A percentile compares a stretch with the other conserved stretches of the same genome.
Conservation (phyloP, 2,888 invertebrate genomes). For the Oligia fasciuncula region DNA sequence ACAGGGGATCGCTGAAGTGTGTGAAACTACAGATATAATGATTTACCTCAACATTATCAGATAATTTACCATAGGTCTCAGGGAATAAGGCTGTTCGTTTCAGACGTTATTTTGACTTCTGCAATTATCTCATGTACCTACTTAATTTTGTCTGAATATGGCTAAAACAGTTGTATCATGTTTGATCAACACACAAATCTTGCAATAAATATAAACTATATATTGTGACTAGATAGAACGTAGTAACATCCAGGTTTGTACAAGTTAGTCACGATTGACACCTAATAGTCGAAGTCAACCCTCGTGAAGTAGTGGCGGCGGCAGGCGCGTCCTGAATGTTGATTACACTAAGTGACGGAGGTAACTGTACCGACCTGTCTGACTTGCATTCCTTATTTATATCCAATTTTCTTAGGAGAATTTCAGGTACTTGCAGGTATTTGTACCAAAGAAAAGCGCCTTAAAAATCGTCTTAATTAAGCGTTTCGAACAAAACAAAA, state of each 20-base stretch:
- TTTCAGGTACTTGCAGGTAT: background rate
- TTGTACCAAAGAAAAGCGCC: background rate
- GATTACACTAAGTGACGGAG: conserved; percentile 37
- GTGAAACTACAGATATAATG: background rate
- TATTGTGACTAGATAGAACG: background rate
- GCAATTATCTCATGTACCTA: background rate
- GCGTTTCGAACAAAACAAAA: background rate
- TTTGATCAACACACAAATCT: background rate
- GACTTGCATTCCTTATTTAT: conserved; percentile 6
- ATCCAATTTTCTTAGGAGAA: background rate
- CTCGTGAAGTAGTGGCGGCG: conserved; percentile 35
- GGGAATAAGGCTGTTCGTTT: background rate
- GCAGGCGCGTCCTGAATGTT: conserved; percentile 44
- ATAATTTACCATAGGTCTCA: background rate
- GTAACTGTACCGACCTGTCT: background rate
- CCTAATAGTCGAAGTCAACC: conserved; percentile 46
- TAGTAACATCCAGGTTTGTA: background rate
- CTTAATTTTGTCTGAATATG: background rate
- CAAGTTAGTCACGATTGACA: background rate
- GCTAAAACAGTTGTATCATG: background rate
- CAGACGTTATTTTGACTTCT: background rate
- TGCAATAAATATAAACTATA: background rate
- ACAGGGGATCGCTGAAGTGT: background rate
- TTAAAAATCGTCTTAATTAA: background rate
- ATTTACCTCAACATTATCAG: background rate